A percentile compares a stretch with the other conserved stretches of the same genome.
phyloP scores from a whole-genome alignment of 92 coral and sea anemone genomes.

The Porites rus region DNA sequence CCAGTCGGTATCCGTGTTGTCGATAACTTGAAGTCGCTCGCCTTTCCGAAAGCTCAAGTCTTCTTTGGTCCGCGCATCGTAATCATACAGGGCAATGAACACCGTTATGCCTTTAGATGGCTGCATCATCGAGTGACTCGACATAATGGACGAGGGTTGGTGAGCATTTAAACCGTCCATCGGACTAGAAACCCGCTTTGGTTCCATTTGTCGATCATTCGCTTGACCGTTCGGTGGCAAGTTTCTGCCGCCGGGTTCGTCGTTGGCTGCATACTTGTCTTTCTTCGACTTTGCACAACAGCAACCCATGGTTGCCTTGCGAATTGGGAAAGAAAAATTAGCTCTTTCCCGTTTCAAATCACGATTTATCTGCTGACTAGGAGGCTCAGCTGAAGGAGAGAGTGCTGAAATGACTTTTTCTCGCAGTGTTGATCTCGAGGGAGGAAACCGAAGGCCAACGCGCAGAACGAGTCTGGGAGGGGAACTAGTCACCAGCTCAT shows the following conservation, averaged over 20 bases:
- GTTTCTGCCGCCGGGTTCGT: constrained; percentile 49
- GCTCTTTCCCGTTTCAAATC: constrained; percentile 11
- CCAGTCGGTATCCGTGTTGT: constrained; percentile 99
- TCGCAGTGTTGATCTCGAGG: constrained; percentile 35
- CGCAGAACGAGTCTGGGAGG: constrained; percentile 44
- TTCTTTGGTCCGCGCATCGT: constrained; percentile 97
- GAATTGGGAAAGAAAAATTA: constrained; percentile 1
- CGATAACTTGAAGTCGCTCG: constrained; percentile 94
- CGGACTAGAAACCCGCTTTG: constrained; percentile 28
- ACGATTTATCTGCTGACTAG: neutral
- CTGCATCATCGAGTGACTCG: constrained; percentile 55
- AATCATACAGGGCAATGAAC: constrained; percentile 95
- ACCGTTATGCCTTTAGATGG: constrained; percentile 65
- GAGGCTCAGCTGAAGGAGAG: neutral
- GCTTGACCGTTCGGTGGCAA: constrained; percentile 60
- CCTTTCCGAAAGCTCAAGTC: constrained; percentile 96
- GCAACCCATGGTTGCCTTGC: constrained; percentile 96
- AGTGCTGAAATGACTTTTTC: neutral
- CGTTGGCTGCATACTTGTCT: constrained; percentile 72
- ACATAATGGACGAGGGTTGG: constrained; percentile 33
- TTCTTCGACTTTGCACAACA: constrained; percentile 83
- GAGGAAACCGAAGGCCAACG: constrained; percentile 55
- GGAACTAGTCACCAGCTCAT: constrained; percentile 45
- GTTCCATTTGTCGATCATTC: constrained; percentile 24
- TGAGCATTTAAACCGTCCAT: constrained; percentile 43